Evolutionary conservation across 2,888 invertebrate genomes (phyloP).

Genomic region (Mylabris sibirica): DNA sequence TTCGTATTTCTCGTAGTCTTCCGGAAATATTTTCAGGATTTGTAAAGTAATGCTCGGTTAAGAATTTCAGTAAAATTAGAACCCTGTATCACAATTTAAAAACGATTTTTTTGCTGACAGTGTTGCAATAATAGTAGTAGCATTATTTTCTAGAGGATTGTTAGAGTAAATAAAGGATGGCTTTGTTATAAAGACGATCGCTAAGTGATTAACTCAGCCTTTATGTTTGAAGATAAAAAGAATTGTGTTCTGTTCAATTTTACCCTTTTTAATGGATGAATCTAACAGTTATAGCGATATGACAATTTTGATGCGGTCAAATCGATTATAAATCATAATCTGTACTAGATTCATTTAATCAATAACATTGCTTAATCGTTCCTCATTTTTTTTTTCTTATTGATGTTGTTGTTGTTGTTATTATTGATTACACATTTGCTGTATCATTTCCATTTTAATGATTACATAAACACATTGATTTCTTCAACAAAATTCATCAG

Average conservation of each 20-base stretch:
- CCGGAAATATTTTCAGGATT: too few species aligned
- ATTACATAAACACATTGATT: neutral
- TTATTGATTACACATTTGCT: neutral
- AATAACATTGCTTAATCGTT: neutral
- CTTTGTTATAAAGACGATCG: neutral
- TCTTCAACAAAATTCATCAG: neutral
- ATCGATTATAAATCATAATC: neutral
- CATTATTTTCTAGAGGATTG: neutral
- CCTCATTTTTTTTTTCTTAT: neutral
- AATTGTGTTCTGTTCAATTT: neutral
- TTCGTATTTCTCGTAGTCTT: too few species aligned
- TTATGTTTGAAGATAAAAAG: neutral
- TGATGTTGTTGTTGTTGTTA: too few species aligned
- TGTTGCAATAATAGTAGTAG: too few species aligned
- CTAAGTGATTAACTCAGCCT: neutral
- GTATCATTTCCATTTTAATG: neutral
- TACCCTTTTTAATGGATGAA: neutral
- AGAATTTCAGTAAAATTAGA: too few species aligned
- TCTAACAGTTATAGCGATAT: too few species aligned
- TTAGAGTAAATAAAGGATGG: neutral
- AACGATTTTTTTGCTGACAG: too few species aligned
- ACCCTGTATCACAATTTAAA: too few species aligned
- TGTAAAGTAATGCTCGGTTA: too few species aligned
- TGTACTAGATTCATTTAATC: neutral
- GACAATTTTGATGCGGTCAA: neutral